A percentile compares a stretch with the other conserved stretches of the same genome.
These are phyloP conservation scores for Spilosoma lubricipeda DNA, from an alignment of 2,888 invertebrate genomes.

Conservation along the genomic window DNA sequence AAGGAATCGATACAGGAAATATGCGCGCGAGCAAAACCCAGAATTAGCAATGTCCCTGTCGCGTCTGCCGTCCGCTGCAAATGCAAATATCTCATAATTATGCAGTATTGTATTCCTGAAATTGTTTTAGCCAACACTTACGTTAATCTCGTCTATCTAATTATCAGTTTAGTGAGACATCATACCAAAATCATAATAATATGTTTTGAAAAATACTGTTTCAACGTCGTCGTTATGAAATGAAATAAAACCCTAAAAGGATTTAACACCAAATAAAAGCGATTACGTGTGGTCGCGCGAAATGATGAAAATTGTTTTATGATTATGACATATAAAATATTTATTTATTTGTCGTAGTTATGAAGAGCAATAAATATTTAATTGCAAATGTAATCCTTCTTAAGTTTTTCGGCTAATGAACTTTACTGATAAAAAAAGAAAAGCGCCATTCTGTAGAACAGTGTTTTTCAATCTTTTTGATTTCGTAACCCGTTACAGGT, in stretches of 20 bases:
- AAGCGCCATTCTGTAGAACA: neutral
- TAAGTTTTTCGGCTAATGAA: neutral
- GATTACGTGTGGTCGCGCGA: no score
- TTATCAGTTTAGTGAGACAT: neutral
- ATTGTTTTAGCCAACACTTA: slow-evolving; percentile 42
- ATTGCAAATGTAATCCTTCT: neutral
- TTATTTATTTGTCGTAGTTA: neutral
- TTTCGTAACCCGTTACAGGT: no score
- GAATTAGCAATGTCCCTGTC: slow-evolving; percentile 74
- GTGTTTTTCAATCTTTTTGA: no score
- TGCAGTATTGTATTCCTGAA: slow-evolving; percentile 50
- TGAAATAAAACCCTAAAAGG: no score
- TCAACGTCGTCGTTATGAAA: no score
- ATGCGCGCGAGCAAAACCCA: slow-evolving; percentile 63
- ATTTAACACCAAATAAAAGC: no score
- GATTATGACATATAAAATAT: no score
- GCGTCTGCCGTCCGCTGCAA: slow-evolving; percentile 50
- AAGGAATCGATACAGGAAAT: slow-evolving; percentile 79
- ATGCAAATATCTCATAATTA: slow-evolving; percentile 50
- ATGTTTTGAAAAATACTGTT: no score
- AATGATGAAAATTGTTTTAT: no score
- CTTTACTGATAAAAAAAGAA: neutral
- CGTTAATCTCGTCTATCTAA: neutral
- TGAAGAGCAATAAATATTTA: neutral
- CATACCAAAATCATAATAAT: no score